Evolutionary conservation across 2,888 invertebrate species (phyloP).

Genomic region (Torymus texanus): DNA sequence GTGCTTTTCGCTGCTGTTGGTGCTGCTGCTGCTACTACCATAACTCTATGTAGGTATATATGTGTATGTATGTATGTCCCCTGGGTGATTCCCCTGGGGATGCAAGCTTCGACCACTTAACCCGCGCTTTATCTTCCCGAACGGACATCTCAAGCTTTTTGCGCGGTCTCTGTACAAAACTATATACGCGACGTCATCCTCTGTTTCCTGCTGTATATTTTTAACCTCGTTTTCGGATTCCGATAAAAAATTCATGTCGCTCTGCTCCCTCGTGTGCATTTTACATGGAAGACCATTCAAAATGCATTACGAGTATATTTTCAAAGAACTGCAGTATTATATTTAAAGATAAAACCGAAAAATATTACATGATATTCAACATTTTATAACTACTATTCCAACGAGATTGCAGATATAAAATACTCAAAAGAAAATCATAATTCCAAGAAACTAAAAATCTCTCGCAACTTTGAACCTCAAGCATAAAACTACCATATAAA

Average conservation of each 20-base stretch:
- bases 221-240: slow-evolving; percentile 36
- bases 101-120: slow-evolving; percentile 57
- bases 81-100: slow-evolving; percentile 44
- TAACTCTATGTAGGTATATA: too few relatives aligned
- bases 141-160: slow-evolving; percentile 54
- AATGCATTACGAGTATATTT: slow-evolving; percentile 14
- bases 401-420: too few relatives aligned
- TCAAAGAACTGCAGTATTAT: too few relatives aligned
- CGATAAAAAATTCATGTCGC: slow-evolving; percentile 33
- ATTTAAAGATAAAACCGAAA: too few relatives aligned
- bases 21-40: slow-evolving; percentile 37
- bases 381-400: too few relatives aligned
- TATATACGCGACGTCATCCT: slow-evolving; percentile 9
- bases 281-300: too few relatives aligned
- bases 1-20: slow-evolving; percentile 63
- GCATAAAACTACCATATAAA: too few relatives aligned
- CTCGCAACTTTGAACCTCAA: too few relatives aligned
- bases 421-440: too few relatives aligned
- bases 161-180: background rate
- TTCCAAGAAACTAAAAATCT: too few relatives aligned
- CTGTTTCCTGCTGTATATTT: slow-evolving; percentile 12
- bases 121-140: slow-evolving; percentile 56
- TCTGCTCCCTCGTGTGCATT: background rate
- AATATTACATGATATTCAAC: too few relatives aligned
- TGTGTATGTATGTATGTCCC: background rate